Base-by-base conservation (phyloP, 2,888 invertebrate genomes). In the Protonemura montana region DNA sequence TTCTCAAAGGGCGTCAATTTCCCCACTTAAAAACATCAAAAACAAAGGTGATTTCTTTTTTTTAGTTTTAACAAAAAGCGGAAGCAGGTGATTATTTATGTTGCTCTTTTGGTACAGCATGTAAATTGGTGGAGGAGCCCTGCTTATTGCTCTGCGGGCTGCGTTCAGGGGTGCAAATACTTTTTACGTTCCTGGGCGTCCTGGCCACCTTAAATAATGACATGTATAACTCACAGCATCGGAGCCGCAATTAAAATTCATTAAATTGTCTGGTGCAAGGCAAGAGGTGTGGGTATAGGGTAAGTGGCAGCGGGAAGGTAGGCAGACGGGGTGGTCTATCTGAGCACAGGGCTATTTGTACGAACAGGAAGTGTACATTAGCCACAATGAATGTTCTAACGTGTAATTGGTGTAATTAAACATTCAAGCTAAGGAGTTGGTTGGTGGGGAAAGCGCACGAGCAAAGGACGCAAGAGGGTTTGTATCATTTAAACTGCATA, bases 351-450 rank as follows among this genome's bases (percentile, higher is more conserved):
- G 42, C 83, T 25, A 83, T 42, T 42, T 21, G 41, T 26, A 42
- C 13, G 76, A n/a, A 76, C 76, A 29, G 76, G 76, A 84, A 84
- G 84, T 84, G 59, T 84, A 76, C 84, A 30, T 21, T 84, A 76
- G 76, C 84, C 84, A 84, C 84, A 84, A 84, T 84, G 84, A 84
- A 84, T 84, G 84, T 84, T 59, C 84, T 84, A 76, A 27, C 76
- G 84, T 84, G 84, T 84, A 84, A 84, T 84, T 84, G 84, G 84
- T 76, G 84, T 84, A 84, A 84, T 84, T 84, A 84, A 84, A 84
- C 84, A 84, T 84, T 84, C 84, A 84, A 84, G 76, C 59, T 76
- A 76, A 28, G 84, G 82, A 76, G 83, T 21, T 81, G 81, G 5
- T 59, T 59, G 59, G 6, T 3, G 59, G 59, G 78, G 78, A 78